Evolutionary conservation across 2,797 vertebrate species (phyloP).

Genomic region (Lithobates sylvaticus): DNA sequence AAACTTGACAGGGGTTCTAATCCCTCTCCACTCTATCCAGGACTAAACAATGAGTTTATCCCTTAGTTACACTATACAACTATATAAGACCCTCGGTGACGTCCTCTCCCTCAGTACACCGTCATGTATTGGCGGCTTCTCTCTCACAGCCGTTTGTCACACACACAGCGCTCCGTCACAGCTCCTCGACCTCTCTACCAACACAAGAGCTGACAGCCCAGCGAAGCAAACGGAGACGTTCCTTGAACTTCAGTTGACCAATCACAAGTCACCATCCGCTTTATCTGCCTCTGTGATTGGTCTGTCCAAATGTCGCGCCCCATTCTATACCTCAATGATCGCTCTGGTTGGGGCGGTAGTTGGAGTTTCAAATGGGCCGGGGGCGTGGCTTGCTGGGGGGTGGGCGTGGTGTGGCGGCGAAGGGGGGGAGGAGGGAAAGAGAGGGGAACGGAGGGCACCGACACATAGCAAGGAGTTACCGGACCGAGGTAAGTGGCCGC

Average conservation of each 20-base stretch:
- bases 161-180: too few species aligned
- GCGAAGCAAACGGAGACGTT: too few species aligned
- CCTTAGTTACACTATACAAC: too few species aligned
- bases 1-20: too few species aligned
- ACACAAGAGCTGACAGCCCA: too few species aligned
- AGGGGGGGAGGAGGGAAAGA: background rate
- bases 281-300: background rate
- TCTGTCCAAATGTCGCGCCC: constrained; percentile 51
- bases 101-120: too few species aligned
- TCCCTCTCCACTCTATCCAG: too few species aligned
- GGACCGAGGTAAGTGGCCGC: constrained; percentile 7
- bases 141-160: too few species aligned
- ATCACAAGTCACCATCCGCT: background rate
- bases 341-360: background rate
- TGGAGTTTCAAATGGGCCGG: constrained; percentile 16
- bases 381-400: background rate
- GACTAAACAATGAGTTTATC: too few species aligned
- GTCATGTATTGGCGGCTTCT: too few species aligned
- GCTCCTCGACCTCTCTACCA: too few species aligned
- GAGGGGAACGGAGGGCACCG: background rate
- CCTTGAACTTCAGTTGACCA: background rate
- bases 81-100: too few species aligned
- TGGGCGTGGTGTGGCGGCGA: background rate
- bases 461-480: background rate
- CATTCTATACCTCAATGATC: background rate